These are phyloP conservation scores for Spisula subtruncata DNA, from an alignment of 2,888 invertebrate species.

Conservation along the genomic window DNA sequence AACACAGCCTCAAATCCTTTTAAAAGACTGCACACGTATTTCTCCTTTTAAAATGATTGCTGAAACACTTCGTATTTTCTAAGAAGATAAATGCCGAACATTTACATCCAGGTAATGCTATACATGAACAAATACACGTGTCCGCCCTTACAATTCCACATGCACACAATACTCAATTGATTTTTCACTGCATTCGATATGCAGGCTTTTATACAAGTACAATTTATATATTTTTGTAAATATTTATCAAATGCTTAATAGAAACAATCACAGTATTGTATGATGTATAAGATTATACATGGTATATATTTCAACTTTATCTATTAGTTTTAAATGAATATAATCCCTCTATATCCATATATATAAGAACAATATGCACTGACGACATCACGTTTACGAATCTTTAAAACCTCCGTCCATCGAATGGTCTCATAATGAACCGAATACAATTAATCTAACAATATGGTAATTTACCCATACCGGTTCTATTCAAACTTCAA, in stretches of 20 bases:
- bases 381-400: background rate
- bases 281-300: background rate
- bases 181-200: too few species aligned
- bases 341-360: background rate
- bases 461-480: background rate
- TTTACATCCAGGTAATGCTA: too few species aligned
- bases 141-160: too few species aligned
- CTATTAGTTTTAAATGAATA: constrained; percentile 9
- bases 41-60: background rate
- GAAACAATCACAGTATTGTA: too few species aligned
- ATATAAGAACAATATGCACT: constrained; percentile 5
- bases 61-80: too few species aligned
- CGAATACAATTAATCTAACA: background rate
- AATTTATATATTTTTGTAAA: too few species aligned
- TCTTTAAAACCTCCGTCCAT: constrained; percentile 12
- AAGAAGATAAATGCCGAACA: too few species aligned
- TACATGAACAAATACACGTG: too few species aligned
- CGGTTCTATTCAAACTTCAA: background rate
- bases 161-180: too few species aligned
- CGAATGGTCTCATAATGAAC: background rate
- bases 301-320: background rate
- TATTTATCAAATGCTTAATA: too few species aligned
- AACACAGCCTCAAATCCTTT: background rate
- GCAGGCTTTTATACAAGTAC: too few species aligned
- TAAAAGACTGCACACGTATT: background rate